Evolutionary conservation across 2,888 invertebrate genomes (phyloP), one percentile per base, ranked within the genome.

Genomic region (Phorcus lineatus): DNA sequence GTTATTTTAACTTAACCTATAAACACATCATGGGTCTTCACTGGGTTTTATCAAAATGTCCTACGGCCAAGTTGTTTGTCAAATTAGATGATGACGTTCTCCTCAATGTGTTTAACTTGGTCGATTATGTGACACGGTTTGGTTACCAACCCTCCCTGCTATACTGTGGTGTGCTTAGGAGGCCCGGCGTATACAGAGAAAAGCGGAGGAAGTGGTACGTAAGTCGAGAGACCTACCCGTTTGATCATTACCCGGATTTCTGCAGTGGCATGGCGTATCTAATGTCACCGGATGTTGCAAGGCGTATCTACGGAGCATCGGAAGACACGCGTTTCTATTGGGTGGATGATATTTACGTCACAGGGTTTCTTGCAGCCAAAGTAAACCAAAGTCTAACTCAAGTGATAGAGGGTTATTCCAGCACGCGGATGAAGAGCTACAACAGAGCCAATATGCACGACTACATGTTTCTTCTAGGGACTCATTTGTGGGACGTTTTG

Each of bases 71-170:
- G 55, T 91, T 88, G 77, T 84, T 92, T 36, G 83, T 92, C 22
- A 92, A 92, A 82, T 86, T 87, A 1, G 92, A 92, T 80, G 93
- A 93, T 81, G 93, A 93, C 74, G 90, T 90, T 0, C 88, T 92
- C 81, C 88, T 93, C 16, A 91, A 92, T 77, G 81, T 89, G 91
- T 91, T 96, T 40, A 95, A 95, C 86, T 94, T 94, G 84, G 92
- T 95, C 47, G 80, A 84, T 9, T 88, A 86, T 78, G 80, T 90
- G 2, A 17, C 54, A 0, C 83, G 81, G 0, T 82, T 83, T 57
- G 83, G 83, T 24, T 57, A 79, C 31, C 13, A 81, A 24, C 55
- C 83, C 40, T 80, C 85, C 54, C 85, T 86, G 54, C 57, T 89
- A 0, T 88, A 88, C 75, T 90, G 90, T 74, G 86, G 86, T 7